phyloP scores from a whole-genome alignment of 2,888 invertebrate species.

The Napeogenes sylphis region DNA sequence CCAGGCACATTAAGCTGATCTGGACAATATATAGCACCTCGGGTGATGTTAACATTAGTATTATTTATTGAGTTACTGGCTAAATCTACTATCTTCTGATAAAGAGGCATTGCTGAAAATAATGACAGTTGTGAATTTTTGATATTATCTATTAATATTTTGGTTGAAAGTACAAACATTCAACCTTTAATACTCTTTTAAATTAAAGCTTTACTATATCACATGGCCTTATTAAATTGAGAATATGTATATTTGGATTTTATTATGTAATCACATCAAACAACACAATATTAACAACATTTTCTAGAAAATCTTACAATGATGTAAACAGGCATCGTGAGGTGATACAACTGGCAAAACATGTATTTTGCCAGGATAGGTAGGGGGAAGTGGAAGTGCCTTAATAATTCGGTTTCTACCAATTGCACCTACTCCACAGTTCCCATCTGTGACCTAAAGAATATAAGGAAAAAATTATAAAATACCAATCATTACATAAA shows the following conservation, averaged over 20 bases:
- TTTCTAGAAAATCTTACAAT: conserved; percentile 44
- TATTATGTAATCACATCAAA: too few species aligned
- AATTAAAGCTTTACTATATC: too few species aligned
- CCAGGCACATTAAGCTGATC: conserved; percentile 64
- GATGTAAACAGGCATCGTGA: conserved; percentile 77
- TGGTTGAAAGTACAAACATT: not conserved
- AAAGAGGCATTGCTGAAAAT: conserved; percentile 80
- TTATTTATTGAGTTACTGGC: conserved; percentile 74
- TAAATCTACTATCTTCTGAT: conserved; percentile 88
- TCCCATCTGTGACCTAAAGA: conserved; percentile 67
- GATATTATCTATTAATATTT: not conserved
- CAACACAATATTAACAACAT: conserved; percentile 1
- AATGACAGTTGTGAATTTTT: not conserved
- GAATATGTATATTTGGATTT: too few species aligned
- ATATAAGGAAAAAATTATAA: not conserved
- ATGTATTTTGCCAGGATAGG: conserved; percentile 89
- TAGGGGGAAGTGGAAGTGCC: conserved; percentile 84
- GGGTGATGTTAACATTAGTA: conserved; percentile 50
- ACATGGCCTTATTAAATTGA: too few species aligned
- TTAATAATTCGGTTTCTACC: conserved; percentile 63
- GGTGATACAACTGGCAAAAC: conserved; percentile 83
- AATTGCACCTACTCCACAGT: conserved; percentile 60
- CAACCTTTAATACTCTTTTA: too few species aligned
- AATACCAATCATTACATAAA: not conserved
- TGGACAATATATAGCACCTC: conserved; percentile 66